Evolutionary conservation across 1,140 invertebrate species (phyloP), one percentile per base, ranked within the genome.

Genomic region (Medauroidea extradentata): DNA sequence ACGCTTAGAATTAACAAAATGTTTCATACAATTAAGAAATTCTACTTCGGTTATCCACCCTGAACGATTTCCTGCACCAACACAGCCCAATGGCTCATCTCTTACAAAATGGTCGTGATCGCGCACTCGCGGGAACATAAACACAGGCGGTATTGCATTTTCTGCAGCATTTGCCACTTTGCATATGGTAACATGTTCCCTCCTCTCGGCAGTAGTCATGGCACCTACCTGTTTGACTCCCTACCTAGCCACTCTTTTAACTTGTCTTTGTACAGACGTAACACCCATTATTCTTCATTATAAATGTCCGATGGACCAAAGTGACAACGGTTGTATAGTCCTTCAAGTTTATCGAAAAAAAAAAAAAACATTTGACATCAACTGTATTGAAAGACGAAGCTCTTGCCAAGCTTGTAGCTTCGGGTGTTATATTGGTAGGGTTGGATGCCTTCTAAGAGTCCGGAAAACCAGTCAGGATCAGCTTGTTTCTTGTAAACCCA

Each of bases 261-360:
- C 34, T 18, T 67, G 69, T 56, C 61, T 66, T 27, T 73, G 68
- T 1, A 75, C 73, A 19, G 73, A 73, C 24, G 66, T 71, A 14
- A 72, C n/a, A 18, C 72, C 73, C 1, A 71, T 75, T 61, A 75
- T 74, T 56, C 75, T 73, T n/a, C 70, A 65, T 76, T 76, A 58
- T 64, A 75, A 50, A 72, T 72, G 23, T 49, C 42, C 39, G 21
- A 18, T 21, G 53, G 18, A 3, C 18, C 13, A 24, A 56, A 53
- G 19, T 44, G 9, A 19, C 14, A 56, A 13, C 43, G 2, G 11
- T 13, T 25, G 13, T 48, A 24, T 3, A 56, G 18, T 18, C 14
- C 16, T 7, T 44, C 19, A 21, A 54, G 29, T 13, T 56, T 56
- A 53, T 56, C 41, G 9, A 49, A 56, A 50, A n/a, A n/a, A n/a